Evolutionary conservation across 2,797 vertebrate genomes (phyloP), one percentile per base, ranked within the genome.

Genomic region (Neomorphus geoffroyi): DNA sequence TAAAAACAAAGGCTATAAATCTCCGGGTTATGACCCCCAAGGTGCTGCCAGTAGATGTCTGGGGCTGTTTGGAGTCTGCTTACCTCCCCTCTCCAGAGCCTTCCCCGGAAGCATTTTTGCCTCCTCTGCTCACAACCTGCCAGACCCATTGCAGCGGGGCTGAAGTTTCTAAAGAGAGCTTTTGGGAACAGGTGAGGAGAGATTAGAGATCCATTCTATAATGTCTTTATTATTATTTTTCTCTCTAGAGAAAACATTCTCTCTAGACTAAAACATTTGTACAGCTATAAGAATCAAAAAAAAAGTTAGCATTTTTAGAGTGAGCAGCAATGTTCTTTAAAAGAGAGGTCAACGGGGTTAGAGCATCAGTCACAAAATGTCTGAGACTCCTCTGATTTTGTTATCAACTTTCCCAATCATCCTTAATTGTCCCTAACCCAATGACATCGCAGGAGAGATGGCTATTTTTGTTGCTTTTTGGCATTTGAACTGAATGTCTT

Each of bases 251-350:
- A n/a, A n/a, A n/a, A n/a, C n/a, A n/a, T n/a, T 53, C 50, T 67
- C 71, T 56, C 48, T 46, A 30, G 28, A 46, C 30, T 62, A 16
- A 35, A 70, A 3, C 9, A n/a, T 21, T 56, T 65, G 18, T 32
- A 13, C 26, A 78, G n/a, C 17, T 70, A 10, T 53, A 48, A 30
- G 26, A 69, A 45, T n/a, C 33, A 3, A 35, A 8, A 11, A 22
- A 58, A 35, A 9, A 3, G 3, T 11, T 14, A 50, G 0, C 4
- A 9, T 22, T 67, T 70, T 82, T 77, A 35, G 77, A 71, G 10
- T 11, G 22, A 86, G 2, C 2, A 37, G 16, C 46, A 75, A 8
- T 0, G 0, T 64, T 10, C 18, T 66, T 73, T 54, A 85, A 27
- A 39, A 39, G 21, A 84, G 35, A 37, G 10, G 5, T 58, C 53